These are phyloP conservation scores for Phalanger gymnotis DNA, from an alignment of 2,797 vertebrate species.

Conservation along the genomic window DNA sequence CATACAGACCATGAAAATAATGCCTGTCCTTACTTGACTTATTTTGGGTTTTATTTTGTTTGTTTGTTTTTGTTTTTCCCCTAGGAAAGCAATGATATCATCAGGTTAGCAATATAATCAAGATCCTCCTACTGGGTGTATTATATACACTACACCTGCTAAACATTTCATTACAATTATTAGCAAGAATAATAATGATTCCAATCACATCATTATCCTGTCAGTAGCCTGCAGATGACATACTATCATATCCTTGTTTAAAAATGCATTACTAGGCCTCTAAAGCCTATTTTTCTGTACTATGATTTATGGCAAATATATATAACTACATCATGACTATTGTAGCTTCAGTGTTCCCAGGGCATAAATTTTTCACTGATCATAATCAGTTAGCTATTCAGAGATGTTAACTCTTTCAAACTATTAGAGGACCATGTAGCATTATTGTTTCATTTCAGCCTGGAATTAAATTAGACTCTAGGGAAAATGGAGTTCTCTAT, in stretches of 20 bases:
- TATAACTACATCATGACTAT: background rate
- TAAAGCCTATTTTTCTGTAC: background rate
- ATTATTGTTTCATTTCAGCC: background rate
- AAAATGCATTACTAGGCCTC: background rate
- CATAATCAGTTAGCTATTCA: background rate
- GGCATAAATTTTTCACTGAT: background rate
- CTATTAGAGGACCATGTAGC: background rate
- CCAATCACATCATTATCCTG: background rate
- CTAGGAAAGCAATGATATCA: background rate
- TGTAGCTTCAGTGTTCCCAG: background rate
- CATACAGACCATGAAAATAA: background rate
- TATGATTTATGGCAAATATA: background rate
- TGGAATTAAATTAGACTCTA: background rate
- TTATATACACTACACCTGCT: background rate
- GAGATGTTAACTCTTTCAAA: background rate
- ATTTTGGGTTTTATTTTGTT: background rate
- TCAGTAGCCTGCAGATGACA: background rate
- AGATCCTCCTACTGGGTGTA: background rate
- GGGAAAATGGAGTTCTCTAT: background rate
- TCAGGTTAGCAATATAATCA: background rate
- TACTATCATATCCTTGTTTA: background rate
- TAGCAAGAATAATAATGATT: background rate
- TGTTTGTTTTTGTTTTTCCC: background rate
- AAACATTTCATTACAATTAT: background rate
- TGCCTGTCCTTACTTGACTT: background rate